Evolutionary conservation across 2,888 invertebrate species (phyloP), one percentile per base, ranked within the genome.

Genomic region (Pegoplata infirma): DNA sequence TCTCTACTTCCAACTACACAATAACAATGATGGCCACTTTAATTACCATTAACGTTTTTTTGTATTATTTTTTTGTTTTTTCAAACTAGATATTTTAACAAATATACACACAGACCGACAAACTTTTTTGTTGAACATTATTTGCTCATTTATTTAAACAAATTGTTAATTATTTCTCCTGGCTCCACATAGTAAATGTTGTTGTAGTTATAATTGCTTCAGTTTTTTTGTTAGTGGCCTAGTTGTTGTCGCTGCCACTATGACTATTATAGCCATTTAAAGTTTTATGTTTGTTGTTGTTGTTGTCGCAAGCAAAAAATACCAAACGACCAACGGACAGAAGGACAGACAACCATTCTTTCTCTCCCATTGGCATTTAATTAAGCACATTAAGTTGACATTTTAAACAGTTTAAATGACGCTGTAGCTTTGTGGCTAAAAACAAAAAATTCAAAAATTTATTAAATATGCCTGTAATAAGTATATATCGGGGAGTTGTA

Each of bases 311-410:
- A n/a, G n/a, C n/a, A n/a, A n/a, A n/a, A n/a, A n/a, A n/a, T n/a
- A n/a, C n/a, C 10, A 10, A 32, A 7, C 10, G 32, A 32, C 2
- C 32, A 12, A 32, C 32, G 10, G 32, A 32, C 32, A n/a, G n/a
- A n/a, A n/a, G n/a, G n/a, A n/a, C n/a, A n/a, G n/a, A n/a, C n/a
- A n/a, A n/a, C n/a, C 17, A 19, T 58, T 68, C 19, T 10, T 56
- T 49, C 58, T 36, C 56, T 49, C 47, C 49, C 47, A 58, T 79
- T 82, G 82, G 84, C 86, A 84, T 85, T 85, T 85, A 85, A 85
- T 85, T 86, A 85, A 84, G 85, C 81, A 81, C 84, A 86, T 85
- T 83, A 86, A 86, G 84, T 86, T 86, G 85, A 84, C 85, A 86
- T 86, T 86, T 84, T 84, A 84, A 84, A 85, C 85, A 84, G 85